A percentile compares a stretch with the other conserved stretches of the same genome.
Conservation (phyloP, 30 jellyfish, hydroid and myxozoan genomes). For the Turritopsis rubra region DNA sequence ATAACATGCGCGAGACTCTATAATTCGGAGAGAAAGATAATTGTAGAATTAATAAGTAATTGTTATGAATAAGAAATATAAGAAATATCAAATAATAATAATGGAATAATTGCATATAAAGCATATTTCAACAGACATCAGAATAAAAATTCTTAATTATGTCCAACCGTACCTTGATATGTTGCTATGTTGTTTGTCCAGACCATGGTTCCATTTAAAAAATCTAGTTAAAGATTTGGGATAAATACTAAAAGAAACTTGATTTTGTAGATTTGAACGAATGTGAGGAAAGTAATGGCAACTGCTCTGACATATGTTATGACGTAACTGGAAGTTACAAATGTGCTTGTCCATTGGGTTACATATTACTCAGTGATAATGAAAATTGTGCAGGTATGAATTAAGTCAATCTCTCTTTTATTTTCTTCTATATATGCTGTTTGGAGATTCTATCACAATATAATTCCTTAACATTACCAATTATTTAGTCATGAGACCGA, state of each 20-base stretch:
- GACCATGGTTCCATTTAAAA: conserved; percentile 30
- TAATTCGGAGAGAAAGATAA: background rate
- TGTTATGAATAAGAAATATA: no score
- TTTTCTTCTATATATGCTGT: background rate
- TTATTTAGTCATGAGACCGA: no score
- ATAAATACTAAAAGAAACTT: background rate
- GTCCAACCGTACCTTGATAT: conserved; percentile 32
- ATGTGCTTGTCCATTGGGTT: conserved; percentile 7
- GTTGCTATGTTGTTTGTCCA: conserved; percentile 38
- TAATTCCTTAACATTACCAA: no score
- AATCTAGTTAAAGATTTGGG: no score
- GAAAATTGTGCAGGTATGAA: background rate
- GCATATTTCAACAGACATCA: no score
- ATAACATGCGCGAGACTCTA: conserved; percentile 44
- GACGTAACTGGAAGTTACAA: background rate
- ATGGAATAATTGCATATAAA: no score
- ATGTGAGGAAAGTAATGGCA: background rate
- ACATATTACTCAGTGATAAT: background rate
- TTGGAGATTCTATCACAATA: no score
- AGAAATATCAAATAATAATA: no score
- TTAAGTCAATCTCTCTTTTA: background rate
- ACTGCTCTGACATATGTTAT: background rate
- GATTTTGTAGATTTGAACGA: background rate
- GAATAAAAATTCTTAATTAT: background rate
- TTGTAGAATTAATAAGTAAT: background rate